Base-by-base conservation (phyloP, 2,888 invertebrate species). In the Parnassius smintheus region DNA sequence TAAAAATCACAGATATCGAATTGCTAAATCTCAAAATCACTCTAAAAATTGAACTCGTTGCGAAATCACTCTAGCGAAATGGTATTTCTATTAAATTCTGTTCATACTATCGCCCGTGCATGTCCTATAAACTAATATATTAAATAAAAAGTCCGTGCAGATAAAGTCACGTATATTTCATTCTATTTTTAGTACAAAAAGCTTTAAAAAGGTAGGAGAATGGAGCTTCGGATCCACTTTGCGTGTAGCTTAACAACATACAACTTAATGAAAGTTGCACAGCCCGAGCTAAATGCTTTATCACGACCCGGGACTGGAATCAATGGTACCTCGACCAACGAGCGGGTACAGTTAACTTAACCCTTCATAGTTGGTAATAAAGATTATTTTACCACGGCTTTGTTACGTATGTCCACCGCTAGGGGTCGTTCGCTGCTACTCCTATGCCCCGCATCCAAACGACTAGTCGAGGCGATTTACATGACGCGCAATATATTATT, bases 251-350 rank as follows among this genome's bases (percentile, higher is more conserved):
- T 59, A 63, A 58, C 62, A 48, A 55, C 45, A 46, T 55, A 64
- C 52, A 56, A 64, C 59, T 64, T 59, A 64, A 64, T 64, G 63
- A 59, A 69, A 68, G 61, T 67, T 69, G 67, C 67, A 68, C 64
- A 68, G 66, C 66, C 64, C 49, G 67, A 69, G 66, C 68, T 70
- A 71, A 71, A 70, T 66, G 66, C 67, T 67, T 71, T 70, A 72
- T 72, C 72, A 72, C 71, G 70, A 69, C 68, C 65, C 59, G 59
- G 9, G 52, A 59, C 46, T 62, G 59, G 57, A 65, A 62, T 63
- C 65, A 66, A 66, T 64, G 64, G 61, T 51, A 35, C 41, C 45
- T 13, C 9, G n/a, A 45, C 25, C 25, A 49, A 42, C 35, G 42
- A 9, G 45, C 55, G 45, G 51, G 45, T 55, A 13, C 58, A n/a